Evolutionary conservation across 2,888 invertebrate genomes (phyloP), one percentile per base, ranked within the genome.

Genomic region (Ophion costatus): DNA sequence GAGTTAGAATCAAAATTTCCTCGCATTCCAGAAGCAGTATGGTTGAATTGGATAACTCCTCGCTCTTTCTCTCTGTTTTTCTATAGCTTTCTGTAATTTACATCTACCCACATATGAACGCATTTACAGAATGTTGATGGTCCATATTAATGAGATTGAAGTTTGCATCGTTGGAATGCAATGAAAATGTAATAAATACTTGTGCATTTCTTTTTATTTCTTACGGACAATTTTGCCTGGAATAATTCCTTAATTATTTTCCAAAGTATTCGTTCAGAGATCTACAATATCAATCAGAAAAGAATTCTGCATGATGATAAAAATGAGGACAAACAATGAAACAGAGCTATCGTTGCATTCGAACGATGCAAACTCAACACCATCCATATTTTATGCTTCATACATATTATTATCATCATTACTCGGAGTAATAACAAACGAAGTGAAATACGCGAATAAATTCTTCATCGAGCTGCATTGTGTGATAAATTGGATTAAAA

Each of bases 21-120:
- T 38, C 38, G 20, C 56, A 64, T 51, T 11, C 66, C 20, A 38
- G 20, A 7, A 66, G 17, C 76, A 76, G 33, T 38, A 20, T 56
- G 42, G 57, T 38, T 67, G 33, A 76, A 76, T 76, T 67, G 24
- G 33, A 38, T 61, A 59, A 6, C 10, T 22, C 2, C 22, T 59
- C 20, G 7, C 20, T 59, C 20, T 22, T 20, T 22, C 7, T 17
- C 51, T 51, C 17, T 51, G 51, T 17, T 5, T 51, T 17, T 14
- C 51, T 51, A 51, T 17, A 14, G 17, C 14, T 17, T 14, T 51
- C 14, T 5, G 17, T 5, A 14, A 51, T 51, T 51, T 51, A 14
- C 51, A 51, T 51, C 14, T 17, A 51, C 2, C 29, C 29, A 29
- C 29, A 29, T 4, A 4, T 29, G 29, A 29, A 29, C 17, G 17